Evolutionary conservation across 2,888 invertebrate species (phyloP), one percentile per base, ranked within the genome.

Genomic region (Clanis bilineata): DNA sequence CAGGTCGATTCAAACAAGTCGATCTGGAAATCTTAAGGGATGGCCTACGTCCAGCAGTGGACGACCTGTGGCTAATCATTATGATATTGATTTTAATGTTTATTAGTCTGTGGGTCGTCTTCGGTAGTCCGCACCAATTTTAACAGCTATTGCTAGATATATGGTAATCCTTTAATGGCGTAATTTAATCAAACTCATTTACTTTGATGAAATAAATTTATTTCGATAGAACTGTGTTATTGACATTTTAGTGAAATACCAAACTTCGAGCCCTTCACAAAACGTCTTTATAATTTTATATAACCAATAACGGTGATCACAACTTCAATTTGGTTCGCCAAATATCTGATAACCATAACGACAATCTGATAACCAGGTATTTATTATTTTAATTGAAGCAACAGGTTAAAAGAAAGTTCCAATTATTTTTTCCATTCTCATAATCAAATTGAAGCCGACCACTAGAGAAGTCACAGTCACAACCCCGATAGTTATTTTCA

Each of bases 401-500:
- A 28, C 25, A 57, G 21, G 4, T 18, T 32, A 51, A 32, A 51
- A 60, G 18, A 45, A 55, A 36, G 77, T 60, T 44, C 74, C 79
- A 3, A 87, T 60, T 0, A 85, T 10, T 60, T 67, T 77, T 64
- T 89, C 85, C 63, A 90, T 71, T 44, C 86, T 82, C 36, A 83
- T 41, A 9, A 91, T 12, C 6, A 90, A 41, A 64, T 90, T 87
- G 70, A 87, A 78, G 1, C 77, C 85, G 15, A 91, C 71, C 1
- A 90, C 60, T 0, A 90, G 21, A n/a, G 88, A 82, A 12, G 90
- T 91, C 43, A 86, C 57, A 2, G 85, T 83, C 36, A 90, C 85
- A 18, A 90, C 82, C 10, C 77, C 88, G 58, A 92, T 86, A 9
- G 91, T 90, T 15, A 90, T 73, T 73, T 91, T 91, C 91, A 91